Base-by-base conservation (phyloP, 2,113 vertebrate genomes). In the Trogon surrucura region DNA sequence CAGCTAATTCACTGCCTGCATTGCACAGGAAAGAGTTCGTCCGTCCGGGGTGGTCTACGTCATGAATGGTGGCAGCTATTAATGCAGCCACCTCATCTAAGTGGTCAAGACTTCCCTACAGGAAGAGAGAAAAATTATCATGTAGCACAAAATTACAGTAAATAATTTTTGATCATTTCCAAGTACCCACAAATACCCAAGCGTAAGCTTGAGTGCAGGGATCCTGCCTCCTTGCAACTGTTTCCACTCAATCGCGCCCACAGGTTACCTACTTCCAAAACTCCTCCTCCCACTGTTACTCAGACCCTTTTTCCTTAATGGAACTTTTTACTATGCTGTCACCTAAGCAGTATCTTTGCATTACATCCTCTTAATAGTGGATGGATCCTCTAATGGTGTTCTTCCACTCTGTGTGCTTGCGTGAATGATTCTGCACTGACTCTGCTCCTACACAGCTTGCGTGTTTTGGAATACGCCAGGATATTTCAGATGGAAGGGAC, bases 1-100 rank as follows among this genome's bases (percentile, higher is more conserved):
- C 98, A 5, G 99, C 99, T 45, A 99, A 97, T 44, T 99, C 99
- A 11, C 99, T 99, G 91, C 99, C 98, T 0, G 99, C 99, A 2
- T 99, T 99, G 80, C 99, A 99, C 95, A 99, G 96, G 97, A 99
- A 99, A 27, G 99, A 99, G 97, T 99, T 99, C 95, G 99, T 99
- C 80, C 99, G 96, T 47, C 99, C 99, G 0, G 99, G 99, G 88
- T 99, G 99, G 82, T 99, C 99, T 84, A 99, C 98, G 0, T 99
- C 99, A 4, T 99, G 99, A 57, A 99, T 98, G 0, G 99, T 98
- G 93, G 99, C 99, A 9, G 99, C 99, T n/a, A 99, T 99, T 96
- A 99, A 94, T 0, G 99, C 98, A 8, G 99, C 99, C 44, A 99
- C 98, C 97, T 99, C 98, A 32, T 99, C 99, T 97, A 99, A 97